Evolutionary conservation across 2,797 vertebrate genomes (phyloP), one percentile per base, ranked within the genome.

Genomic region (Alca torda): DNA sequence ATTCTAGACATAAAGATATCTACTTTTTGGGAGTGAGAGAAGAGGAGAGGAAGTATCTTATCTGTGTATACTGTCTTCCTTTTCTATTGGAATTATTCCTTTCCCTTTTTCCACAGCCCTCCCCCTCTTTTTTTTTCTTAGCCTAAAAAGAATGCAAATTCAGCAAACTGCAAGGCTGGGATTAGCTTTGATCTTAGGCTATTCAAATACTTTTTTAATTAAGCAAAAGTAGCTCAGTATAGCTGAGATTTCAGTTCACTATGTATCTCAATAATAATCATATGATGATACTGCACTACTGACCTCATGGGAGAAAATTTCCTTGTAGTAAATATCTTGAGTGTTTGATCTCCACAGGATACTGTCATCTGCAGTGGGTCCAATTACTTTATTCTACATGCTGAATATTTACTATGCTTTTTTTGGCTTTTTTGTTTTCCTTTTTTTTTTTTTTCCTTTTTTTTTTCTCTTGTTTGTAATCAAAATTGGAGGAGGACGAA

Each of bases 121-220:
- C 1, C 0, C 6, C 3, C 11, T 6, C 28, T 4, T 9, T 6
- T 16, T 16, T 15, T 35, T 30, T 3, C 3, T 26, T 64, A 23
- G 48, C 13, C 31, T 31, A 59, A 81, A 10, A 48, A 81, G 17
- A 12, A 33, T 61, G n/a, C 4, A 86, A n/a, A 86, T 72, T 86
- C 57, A 87, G 41, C 11, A 70, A 60, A 61, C 15, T 37, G 2
- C 12, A 90, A 86, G 3, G 7, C 17, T 75, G 41, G 13, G 16
- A 78, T 75, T 83, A 76, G 10, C 37, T 95, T 89, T 87, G 37
- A 35, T 90, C n/a, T 82, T 39, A 63, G 21, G 11, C 12, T 70
- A 21, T 41, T 39, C 33, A 75, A 72, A 64, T 18, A 57, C 2
- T 5, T 8, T 77, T 90, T 67, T 89, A 92, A 78, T 43, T 37